phyloP scores from a whole-genome alignment of 2,888 invertebrate genomes.

The Drosophila stalkeri region DNA sequence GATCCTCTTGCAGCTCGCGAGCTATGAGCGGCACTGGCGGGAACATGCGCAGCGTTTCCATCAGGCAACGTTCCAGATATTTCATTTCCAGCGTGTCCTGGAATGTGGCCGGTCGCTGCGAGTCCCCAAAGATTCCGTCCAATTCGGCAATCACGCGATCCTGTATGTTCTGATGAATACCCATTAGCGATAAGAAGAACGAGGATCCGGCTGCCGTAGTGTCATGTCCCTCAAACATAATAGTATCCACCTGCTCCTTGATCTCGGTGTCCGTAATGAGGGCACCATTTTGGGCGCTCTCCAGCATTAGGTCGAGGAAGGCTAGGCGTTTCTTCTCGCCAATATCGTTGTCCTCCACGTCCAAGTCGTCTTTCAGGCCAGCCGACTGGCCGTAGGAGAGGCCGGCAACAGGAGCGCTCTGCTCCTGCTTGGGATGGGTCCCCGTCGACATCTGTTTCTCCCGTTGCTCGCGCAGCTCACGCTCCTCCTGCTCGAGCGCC shows the following conservation, averaged over 20 bases:
- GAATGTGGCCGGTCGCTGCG: conserved; percentile 91
- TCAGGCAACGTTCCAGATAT: conserved; percentile 91
- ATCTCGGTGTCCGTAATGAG: conserved; percentile 91
- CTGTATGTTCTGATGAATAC: conserved; percentile 90
- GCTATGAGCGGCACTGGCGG: conserved; percentile 93
- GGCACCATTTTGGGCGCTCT: conserved; percentile 90
- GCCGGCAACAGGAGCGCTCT: conserved; percentile 87
- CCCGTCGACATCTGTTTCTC: conserved; percentile 13
- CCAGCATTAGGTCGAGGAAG: conserved; percentile 94
- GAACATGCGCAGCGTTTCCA: conserved; percentile 92
- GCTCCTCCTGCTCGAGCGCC: conserved; percentile 60
- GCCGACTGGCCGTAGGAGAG: conserved; percentile 90
- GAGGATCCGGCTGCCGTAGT: conserved; percentile 93
- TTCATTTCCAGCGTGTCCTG: conserved; percentile 95
- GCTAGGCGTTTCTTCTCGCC: conserved; percentile 93
- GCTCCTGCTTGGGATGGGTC: conserved; percentile 7
- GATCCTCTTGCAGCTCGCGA: conserved; percentile 89
- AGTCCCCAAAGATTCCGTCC: conserved; percentile 91
- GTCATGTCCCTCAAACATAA: conserved; percentile 95
- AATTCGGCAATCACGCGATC: conserved; percentile 90
- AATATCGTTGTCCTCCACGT: conserved; percentile 91
- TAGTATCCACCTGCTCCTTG: conserved; percentile 93
- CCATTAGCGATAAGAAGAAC: conserved; percentile 92
- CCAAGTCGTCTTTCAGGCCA: conserved; percentile 92
- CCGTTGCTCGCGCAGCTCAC: conserved; percentile 30